A percentile compares a stretch with the other conserved stretches of the same genome.
These are phyloP conservation scores for Philaethria dido DNA, from an alignment of 2,888 invertebrate species.

Conservation along the genomic window DNA sequence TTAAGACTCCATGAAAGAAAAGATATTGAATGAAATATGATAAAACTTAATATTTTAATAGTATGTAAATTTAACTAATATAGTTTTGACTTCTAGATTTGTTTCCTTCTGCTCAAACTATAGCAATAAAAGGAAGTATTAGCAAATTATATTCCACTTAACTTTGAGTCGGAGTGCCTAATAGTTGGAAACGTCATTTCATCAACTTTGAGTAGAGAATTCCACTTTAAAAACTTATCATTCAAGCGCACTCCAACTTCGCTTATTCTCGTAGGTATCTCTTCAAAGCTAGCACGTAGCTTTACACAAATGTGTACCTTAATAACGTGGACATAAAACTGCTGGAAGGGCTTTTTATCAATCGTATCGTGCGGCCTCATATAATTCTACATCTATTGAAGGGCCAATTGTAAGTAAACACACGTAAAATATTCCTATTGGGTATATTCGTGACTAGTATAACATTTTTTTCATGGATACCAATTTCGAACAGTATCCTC, in stretches of 20 bases:
- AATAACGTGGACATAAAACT: constrained; percentile 53
- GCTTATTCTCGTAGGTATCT: constrained; percentile 73
- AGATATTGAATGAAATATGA: not conserved
- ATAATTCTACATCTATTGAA: constrained; percentile 40
- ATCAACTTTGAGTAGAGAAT: constrained; percentile 61
- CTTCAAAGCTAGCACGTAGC: constrained; percentile 74
- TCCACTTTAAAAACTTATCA: constrained; percentile 71
- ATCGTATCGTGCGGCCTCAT: constrained; percentile 22
- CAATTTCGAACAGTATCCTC: constrained; percentile 44
- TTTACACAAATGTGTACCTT: constrained; percentile 78
- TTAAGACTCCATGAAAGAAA: not conserved
- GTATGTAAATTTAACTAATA: not conserved
- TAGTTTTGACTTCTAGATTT: not conserved
- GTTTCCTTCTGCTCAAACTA: not conserved
- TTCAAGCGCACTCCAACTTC: constrained; percentile 71
- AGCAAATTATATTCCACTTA: constrained; percentile 22
- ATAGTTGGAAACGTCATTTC: constrained; percentile 53
- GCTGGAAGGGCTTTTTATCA: constrained; percentile 51
- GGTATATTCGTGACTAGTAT: constrained; percentile 46
- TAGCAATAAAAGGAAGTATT: constrained; percentile 14
- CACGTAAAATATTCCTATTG: constrained; percentile 49
- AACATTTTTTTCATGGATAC: constrained; percentile 46
- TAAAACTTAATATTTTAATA: not conserved
- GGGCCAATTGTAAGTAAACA: constrained; percentile 48
- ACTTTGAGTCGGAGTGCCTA: constrained; percentile 20